phyloP scores from a whole-genome alignment of 2,113 vertebrate genomes.

The Eudyptes chrysolophus region DNA sequence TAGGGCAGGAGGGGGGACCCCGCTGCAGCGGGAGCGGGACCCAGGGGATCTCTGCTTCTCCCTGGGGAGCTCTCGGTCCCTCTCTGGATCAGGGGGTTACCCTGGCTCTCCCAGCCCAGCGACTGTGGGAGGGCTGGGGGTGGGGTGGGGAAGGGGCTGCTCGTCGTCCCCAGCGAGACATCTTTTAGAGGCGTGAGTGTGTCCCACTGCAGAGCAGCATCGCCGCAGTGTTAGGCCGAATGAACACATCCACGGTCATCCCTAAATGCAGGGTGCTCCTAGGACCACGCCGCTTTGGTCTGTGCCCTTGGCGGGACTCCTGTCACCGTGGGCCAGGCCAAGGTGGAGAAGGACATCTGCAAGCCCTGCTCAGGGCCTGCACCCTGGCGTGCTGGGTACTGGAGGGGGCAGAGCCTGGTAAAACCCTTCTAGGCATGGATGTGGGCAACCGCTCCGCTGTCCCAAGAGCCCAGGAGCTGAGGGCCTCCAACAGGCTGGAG shows the following conservation, averaged over 20 bases:
- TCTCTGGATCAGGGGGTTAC: neutral
- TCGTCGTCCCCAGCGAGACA: accelerated
- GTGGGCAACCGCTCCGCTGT: neutral
- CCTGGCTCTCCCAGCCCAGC: neutral
- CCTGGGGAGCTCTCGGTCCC: neutral
- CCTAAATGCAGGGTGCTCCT: neutral
- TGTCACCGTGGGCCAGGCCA: neutral
- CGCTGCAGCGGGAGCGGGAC: accelerated
- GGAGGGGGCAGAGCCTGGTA: neutral
- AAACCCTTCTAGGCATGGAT: neutral
- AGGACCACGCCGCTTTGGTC: accelerated
- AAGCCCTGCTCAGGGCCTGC: neutral
- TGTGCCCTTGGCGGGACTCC: neutral
- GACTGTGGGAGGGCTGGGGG: neutral
- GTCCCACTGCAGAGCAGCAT: neutral
- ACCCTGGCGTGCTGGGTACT: accelerated
- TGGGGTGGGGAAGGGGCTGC: neutral
- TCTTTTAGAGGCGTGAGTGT: accelerated
- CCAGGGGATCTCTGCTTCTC: neutral
- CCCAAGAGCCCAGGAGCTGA: neutral
- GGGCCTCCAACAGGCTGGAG: neutral
- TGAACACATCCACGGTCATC: accelerated
- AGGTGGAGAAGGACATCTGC: neutral
- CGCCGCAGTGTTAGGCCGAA: accelerated
- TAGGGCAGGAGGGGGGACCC: neutral